phyloP scores from a whole-genome alignment of 2,113 vertebrate genomes.

The Tenrec ecaudatus region DNA sequence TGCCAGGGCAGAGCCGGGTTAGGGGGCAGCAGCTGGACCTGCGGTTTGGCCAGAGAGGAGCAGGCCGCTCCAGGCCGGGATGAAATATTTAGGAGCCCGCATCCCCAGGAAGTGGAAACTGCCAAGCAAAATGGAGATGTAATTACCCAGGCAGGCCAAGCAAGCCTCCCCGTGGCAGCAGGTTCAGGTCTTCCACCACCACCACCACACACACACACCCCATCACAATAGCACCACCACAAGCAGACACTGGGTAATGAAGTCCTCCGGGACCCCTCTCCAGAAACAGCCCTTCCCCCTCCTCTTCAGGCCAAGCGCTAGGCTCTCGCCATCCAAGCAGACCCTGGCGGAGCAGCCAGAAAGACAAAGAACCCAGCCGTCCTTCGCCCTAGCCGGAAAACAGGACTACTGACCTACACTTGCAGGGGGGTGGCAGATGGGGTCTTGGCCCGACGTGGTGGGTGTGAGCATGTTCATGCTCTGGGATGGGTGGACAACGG shows the following conservation, averaged over 20 bases:
- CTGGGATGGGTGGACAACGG: neutral
- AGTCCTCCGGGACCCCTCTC: neutral
- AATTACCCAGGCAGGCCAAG: constrained; percentile 67
- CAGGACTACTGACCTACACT: fast-evolving
- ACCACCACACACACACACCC: too few relatives aligned
- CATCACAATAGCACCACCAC: neutral
- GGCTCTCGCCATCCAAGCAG: neutral
- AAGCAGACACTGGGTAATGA: constrained; percentile 45
- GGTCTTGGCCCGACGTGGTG: neutral
- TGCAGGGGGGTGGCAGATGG: too few relatives aligned
- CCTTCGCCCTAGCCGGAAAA: neutral
- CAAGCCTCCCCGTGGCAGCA: neutral
- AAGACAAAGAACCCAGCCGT: fast-evolving
- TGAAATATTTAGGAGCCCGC: constrained; percentile 76
- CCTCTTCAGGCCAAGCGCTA: neutral
- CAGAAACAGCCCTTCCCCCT: neutral
- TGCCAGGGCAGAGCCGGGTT: neutral
- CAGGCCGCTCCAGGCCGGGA: constrained; percentile 19
- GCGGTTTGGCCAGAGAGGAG: neutral
- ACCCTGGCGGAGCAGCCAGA: neutral
- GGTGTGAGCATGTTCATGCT: fast-evolving
- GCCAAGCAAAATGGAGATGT: constrained; percentile 59
- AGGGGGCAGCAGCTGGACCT: neutral
- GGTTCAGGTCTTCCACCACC: neutral
- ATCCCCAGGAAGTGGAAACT: constrained; percentile 53